Conservation (phyloP, 2,113 vertebrate species). For the Alces alces region DNA sequence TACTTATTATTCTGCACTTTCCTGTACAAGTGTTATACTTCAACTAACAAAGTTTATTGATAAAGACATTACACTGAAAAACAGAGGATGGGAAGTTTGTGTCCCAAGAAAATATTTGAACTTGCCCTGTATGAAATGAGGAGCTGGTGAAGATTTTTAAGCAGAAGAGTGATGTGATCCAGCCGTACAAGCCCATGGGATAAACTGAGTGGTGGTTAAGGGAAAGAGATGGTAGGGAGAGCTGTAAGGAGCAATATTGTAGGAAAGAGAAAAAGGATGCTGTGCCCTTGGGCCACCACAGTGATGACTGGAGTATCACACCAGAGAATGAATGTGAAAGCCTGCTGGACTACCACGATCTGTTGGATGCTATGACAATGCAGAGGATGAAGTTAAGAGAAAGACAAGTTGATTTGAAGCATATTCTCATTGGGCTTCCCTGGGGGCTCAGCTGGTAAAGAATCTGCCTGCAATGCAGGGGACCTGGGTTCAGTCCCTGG, state of each 20-base stretch:
- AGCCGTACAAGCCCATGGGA: accelerated
- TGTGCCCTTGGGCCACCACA: neutral
- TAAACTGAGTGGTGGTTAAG: neutral
- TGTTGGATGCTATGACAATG: neutral
- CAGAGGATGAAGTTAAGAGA: neutral
- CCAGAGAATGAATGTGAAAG: neutral
- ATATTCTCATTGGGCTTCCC: neutral
- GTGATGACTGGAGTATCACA: neutral
- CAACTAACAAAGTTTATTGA: neutral
- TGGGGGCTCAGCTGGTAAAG: neutral
- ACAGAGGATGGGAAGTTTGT: neutral
- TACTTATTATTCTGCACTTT: neutral
- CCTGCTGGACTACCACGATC: neutral
- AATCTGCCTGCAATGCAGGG: neutral
- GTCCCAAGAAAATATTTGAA: neutral
- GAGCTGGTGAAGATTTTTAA: neutral
- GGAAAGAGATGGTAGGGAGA: too few species aligned
- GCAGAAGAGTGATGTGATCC: neutral
- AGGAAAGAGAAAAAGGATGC: neutral
- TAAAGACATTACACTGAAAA: neutral
- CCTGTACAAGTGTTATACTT: neutral
- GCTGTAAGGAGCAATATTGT: neutral
- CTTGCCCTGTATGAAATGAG: neutral
- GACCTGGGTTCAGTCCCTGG: neutral
- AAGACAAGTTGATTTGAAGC: neutral